Conservation (phyloP, 53 echinoderm and acorn worm genomes). For the Echinarachnius parma region DNA sequence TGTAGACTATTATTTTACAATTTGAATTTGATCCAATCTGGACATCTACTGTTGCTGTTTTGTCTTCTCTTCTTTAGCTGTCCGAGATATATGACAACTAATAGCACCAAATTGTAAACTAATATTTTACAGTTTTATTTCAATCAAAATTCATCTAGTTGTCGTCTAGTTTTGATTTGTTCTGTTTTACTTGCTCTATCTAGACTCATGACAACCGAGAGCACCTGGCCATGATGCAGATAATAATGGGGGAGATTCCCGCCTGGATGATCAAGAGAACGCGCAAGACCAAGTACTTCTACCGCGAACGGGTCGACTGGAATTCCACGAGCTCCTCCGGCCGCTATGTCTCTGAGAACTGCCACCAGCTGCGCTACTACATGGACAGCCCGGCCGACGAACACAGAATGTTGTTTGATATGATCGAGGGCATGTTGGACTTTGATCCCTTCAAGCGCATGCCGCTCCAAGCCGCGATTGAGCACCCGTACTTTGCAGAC, state of each 20-base stretch:
- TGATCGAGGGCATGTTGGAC: slow-evolving; percentile 75
- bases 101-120: too few relatives aligned
- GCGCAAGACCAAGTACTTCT: slow-evolving; percentile 91
- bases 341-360: slow-evolving; percentile 92
- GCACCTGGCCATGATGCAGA: slow-evolving; percentile 96
- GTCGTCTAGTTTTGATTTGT: neutral
- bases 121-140: neutral
- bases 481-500: slow-evolving; percentile 76
- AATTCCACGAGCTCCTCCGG: slow-evolving; percentile 80
- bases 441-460: slow-evolving; percentile 75
- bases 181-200: neutral
- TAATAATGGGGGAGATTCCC: slow-evolving; percentile 76
- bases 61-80: too few relatives aligned
- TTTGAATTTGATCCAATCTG: too few relatives aligned
- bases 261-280: slow-evolving; percentile 86
- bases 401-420: slow-evolving; percentile 68
- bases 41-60: too few relatives aligned
- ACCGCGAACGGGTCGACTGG: slow-evolving; percentile 76
- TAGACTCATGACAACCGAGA: slow-evolving; percentile 98
- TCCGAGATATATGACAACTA: too few relatives aligned
- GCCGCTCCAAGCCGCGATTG: slow-evolving; percentile 55
- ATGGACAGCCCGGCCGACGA: slow-evolving; percentile 53
- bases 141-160: neutral
- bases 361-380: slow-evolving; percentile 71
- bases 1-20: too few relatives aligned